Evolutionary conservation across 2,797 vertebrate species (phyloP).

Genomic region (Tadarida brasiliensis): DNA sequence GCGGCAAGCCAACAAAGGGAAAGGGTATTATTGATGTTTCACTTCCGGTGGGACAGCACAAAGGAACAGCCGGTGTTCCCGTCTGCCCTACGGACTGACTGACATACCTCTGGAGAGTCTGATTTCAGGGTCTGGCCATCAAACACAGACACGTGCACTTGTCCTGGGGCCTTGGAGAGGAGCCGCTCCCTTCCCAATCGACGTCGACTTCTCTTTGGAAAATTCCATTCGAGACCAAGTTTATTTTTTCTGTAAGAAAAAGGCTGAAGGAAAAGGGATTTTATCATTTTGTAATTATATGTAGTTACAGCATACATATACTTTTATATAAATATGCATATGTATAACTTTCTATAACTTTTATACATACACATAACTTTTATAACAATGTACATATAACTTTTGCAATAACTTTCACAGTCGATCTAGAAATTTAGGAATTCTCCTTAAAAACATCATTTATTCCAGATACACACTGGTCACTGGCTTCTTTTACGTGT

Average conservation of each 20-base stretch:
- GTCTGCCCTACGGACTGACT: neutral
- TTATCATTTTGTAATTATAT: slow-evolving; percentile 60
- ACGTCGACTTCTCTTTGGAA: neutral
- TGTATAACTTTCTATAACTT: neutral
- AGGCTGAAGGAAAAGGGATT: slow-evolving; percentile 5
- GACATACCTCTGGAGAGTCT: neutral
- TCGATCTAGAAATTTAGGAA: slow-evolving; percentile 60
- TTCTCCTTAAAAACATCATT: slow-evolving; percentile 56
- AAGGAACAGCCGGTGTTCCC: neutral
- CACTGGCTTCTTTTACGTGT: slow-evolving; percentile 13
- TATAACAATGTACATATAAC: neutral
- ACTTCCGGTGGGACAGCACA: neutral
- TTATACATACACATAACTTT: neutral
- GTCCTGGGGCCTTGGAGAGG: neutral
- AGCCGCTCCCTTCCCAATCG: neutral
- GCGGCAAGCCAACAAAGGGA: slow-evolving; percentile 40
- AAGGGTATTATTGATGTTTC: neutral
- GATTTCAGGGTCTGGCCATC: neutral
- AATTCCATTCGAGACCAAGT: slow-evolving; percentile 37
- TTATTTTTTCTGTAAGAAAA: slow-evolving; percentile 51
- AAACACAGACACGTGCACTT: neutral
- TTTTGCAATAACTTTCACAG: slow-evolving; percentile 28
- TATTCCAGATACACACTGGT: neutral
- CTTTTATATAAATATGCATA: neutral
- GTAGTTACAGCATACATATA: neutral